phyloP scores from a whole-genome alignment of 2,113 vertebrate genomes.

The Oryzias curvinotus region DNA sequence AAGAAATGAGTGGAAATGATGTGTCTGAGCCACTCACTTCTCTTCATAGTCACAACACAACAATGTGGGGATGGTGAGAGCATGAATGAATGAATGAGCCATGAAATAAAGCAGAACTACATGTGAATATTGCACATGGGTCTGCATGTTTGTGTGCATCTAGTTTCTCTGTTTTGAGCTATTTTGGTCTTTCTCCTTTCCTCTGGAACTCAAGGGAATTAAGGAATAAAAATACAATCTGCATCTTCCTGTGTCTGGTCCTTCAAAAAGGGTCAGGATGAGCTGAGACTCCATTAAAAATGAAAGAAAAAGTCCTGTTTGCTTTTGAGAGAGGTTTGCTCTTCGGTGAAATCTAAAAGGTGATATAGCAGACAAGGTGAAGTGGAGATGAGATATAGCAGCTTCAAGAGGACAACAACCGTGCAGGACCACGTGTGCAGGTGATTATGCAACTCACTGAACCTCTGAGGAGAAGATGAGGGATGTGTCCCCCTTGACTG shows the following conservation, averaged over 20 bases:
- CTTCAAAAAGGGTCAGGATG: not conserved
- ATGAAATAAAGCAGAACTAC: slow-evolving; percentile 26
- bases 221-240: not conserved
- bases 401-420: slow-evolving; percentile 18
- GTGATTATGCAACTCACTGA: slow-evolving; percentile 38
- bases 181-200: not conserved
- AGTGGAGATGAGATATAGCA: slow-evolving; percentile 32
- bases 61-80: not conserved
- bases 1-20: slow-evolving; percentile 2
- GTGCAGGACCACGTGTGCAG: slow-evolving; percentile 4
- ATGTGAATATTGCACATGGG: slow-evolving; percentile 13
- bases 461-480: slow-evolving; percentile 39
- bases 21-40: slow-evolving; percentile 18
- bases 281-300: too few relatives aligned
- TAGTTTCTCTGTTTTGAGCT: not conserved
- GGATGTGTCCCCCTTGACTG: slow-evolving; percentile 55
- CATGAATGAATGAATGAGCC: slow-evolving; percentile 43
- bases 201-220: not conserved
- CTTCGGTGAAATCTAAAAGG: slow-evolving; percentile 11
- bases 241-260: not conserved
- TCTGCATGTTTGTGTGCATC: too few relatives aligned
- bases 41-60: slow-evolving; percentile 5
- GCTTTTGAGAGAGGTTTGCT: not conserved
- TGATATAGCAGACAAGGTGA: slow-evolving; percentile 48
- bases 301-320: slow-evolving; percentile 10